phyloP scores from a whole-genome alignment of 2,113 vertebrate species.

The Corydoras sp. region DNA sequence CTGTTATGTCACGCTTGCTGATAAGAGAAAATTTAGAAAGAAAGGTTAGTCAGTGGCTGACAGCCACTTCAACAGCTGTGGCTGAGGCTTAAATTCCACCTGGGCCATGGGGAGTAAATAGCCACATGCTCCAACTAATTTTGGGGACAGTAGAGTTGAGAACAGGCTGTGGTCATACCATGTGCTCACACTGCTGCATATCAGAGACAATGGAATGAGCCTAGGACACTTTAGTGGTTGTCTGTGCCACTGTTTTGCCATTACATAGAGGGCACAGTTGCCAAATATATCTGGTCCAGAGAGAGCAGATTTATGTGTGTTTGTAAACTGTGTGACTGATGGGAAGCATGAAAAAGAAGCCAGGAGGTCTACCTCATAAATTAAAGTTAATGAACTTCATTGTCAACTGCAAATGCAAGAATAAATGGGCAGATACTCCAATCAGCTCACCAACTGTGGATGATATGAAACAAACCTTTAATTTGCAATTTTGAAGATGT shows the following conservation, averaged over 20 bases:
- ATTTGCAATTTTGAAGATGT: too few relatives aligned
- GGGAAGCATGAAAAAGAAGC: conserved; percentile 49
- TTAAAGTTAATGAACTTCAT: conserved; percentile 37
- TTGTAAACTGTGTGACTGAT: conserved; percentile 49
- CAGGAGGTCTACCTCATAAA: conserved; percentile 49
- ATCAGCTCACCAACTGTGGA: neutral
- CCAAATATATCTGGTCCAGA: conserved; percentile 47
- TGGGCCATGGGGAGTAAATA: conserved; percentile 53
- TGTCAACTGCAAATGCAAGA: conserved; percentile 10
- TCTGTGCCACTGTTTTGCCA: conserved; percentile 40
- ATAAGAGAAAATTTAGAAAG: conserved; percentile 36
- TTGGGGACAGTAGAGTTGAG: conserved; percentile 33
- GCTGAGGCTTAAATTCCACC: conserved; percentile 50
- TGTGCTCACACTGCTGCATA: conserved; percentile 12
- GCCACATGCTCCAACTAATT: conserved; percentile 45
- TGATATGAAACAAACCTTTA: too few relatives aligned
- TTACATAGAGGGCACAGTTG: conserved; percentile 43
- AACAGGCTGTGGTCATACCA: conserved; percentile 15
- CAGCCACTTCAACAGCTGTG: conserved; percentile 47
- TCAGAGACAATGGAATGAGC: conserved; percentile 27
- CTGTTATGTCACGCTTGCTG: conserved; percentile 33
- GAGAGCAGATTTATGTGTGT: conserved; percentile 49
- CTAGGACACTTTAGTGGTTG: conserved; percentile 22
- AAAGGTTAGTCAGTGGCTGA: conserved; percentile 33
- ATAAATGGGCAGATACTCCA: conserved; percentile 9